Base-by-base conservation (phyloP, 2,888 invertebrate species). In the Euzophera pinguis region DNA sequence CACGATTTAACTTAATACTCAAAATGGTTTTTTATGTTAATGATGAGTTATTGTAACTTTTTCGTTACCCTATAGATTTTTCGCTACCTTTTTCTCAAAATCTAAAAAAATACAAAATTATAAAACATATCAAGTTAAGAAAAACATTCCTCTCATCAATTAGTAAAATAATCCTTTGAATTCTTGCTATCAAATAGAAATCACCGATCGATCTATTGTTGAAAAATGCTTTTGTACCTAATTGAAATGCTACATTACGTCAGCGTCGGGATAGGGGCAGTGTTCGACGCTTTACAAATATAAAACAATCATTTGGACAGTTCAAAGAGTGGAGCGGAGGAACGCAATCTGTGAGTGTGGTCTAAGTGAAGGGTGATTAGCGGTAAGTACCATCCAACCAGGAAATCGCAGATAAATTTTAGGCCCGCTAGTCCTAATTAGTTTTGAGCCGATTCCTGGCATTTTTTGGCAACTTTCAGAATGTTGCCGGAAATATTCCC, bases 221-320 rank as follows among this genome's bases (percentile, higher is more conserved):
- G 71, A 73, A 73, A 73, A 81, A 82, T 74, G 67, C 65, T 66
- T 70, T 71, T 71, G 72, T 69, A 74, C 78, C 83, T 85, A 87
- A 87, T 87, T 87, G 85, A 84, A 85, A 82, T 77, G 82, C 77
- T 80, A 80, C 75, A 80, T 87, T 85, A 81, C 84, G 84, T 81
- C 83, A 84, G 75, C 70, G 67, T 64, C 62, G 65, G 71, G 77
- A 83, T 81, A 82, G 83, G 79, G 84, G 84, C 81, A 80, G 81
- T 79, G 78, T 73, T 76, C 78, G 69, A 66, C 73, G 80, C 84
- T 84, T 80, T 83, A 83, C 82, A 86, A 86, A 87, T 89, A 86
- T 89, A 89, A 89, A 89, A 89, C 89, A 89, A 89, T 88, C 82
- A 85, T 86, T 88, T 84, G 79, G 85, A 87, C 81, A 80, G 81